A percentile compares a stretch with the other conserved stretches of the same genome.
Evolutionary conservation across 1,140 invertebrate genomes (phyloP).

Genomic region (Ooceraea biroi): DNA sequence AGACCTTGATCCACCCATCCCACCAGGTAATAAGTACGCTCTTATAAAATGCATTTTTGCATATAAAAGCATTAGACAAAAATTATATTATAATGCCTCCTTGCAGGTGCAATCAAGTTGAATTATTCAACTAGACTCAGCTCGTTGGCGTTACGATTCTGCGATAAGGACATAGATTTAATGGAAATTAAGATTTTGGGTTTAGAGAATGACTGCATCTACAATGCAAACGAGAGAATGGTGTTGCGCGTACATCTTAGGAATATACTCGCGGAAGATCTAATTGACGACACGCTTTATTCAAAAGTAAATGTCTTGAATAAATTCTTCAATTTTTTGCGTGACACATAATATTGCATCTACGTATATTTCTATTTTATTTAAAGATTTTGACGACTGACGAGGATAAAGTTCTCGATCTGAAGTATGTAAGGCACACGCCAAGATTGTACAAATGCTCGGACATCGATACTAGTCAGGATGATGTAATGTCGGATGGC

Average conservation of each 20-base stretch:
- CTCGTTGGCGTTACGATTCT: conserved; percentile 88
- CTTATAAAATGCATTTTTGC: background rate
- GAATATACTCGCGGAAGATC: conserved; percentile 90
- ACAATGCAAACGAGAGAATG: conserved; percentile 93
- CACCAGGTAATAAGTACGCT: conserved; percentile 84
- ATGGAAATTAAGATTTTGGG: conserved; percentile 89
- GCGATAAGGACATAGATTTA: conserved; percentile 90
- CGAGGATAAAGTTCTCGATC: conserved; percentile 92
- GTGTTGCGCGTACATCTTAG: conserved; percentile 90
- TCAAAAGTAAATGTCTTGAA: conserved; percentile 88
- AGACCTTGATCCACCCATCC: conserved; percentile 89
- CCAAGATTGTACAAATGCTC: conserved; percentile 87
- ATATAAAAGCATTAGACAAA: background rate
- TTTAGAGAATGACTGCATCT: conserved; percentile 91
- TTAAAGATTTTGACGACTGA: conserved; percentile 89
- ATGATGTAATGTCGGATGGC: conserved; percentile 89
- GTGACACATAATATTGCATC: background rate
- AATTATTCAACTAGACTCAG: conserved; percentile 91
- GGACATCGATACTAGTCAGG: conserved; percentile 83
- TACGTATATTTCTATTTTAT: conserved; percentile 43
- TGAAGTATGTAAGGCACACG: conserved; percentile 91
- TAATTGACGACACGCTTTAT: conserved; percentile 92
- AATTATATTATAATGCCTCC: conserved; percentile 5
- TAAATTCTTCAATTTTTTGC: background rate
- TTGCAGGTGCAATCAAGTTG: conserved; percentile 90